Base-by-base conservation (phyloP, 2,888 invertebrate genomes). In the Chloromyia formosa region DNA sequence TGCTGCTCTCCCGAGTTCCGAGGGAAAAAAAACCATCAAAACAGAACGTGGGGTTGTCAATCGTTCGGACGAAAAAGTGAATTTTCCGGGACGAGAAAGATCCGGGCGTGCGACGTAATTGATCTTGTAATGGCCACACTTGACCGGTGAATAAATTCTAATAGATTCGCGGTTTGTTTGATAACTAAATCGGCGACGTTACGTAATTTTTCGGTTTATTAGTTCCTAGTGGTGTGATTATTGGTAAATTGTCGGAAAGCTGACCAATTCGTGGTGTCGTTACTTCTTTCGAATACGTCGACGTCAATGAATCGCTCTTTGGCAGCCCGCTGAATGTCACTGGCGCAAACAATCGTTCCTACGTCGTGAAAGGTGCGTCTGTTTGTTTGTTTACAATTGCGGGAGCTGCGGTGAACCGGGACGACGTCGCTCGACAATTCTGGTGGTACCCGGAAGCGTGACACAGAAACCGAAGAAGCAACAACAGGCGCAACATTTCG, bases 181-280 rank as follows among this genome's bases (percentile, higher is more conserved):
- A 35, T 35, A 35, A 7, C 27, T 71, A 40, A 42, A 58, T 42
- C 56, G 40, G 56, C 58, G 4, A 20, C 56, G 71, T 71, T 71
- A 71, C 71, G 71, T 71, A 71, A 71, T 71, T 58, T 54, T 66
- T 45, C 23, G 66, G 45, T 12, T 66, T 22, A 45, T 66, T 69
- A 16, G 23, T 69, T 69, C 35, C 27, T 69, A 35, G 3, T 35
- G 35, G 68, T 69, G 68, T 27, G 23, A 53, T 54, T 54, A 9
- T n/a, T 23, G 20, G 60, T 23, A 60, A 23, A 23, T 35, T 16
- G 35, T 16, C 42, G 62, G 35, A 35, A 66, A 66, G 22, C 1
- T 35, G 35, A 40, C 62, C 23, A 62, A 18, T 16, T 5, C 16
- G 40, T 23, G 16, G 62, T 16, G 40, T 23, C 23, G 40, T 14